These are phyloP conservation scores for Ormyrus labotus DNA, from an alignment of 2,888 invertebrate species.

Conservation along the genomic window DNA sequence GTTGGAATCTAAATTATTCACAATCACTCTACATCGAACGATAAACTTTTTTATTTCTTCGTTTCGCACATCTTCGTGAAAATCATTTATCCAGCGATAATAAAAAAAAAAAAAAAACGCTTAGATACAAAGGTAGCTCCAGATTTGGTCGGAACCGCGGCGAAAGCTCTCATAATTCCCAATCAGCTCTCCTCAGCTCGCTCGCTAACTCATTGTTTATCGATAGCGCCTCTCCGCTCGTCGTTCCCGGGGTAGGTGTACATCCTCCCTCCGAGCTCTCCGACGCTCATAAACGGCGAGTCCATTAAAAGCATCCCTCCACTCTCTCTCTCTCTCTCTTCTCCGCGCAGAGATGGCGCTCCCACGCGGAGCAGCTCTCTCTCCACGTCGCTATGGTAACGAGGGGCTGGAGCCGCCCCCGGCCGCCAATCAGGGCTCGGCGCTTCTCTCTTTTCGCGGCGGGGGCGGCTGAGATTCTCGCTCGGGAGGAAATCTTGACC, in stretches of 20 bases:
- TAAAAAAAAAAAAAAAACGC: no score
- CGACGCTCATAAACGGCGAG: constrained; percentile 59
- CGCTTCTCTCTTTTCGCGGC: constrained; percentile 47
- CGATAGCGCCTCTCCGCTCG: background rate
- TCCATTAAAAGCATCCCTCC: constrained; percentile 66
- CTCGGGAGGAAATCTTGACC: constrained; percentile 76
- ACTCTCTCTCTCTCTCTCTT: constrained; percentile 48
- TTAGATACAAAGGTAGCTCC: no score
- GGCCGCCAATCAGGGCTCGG: constrained; percentile 78
- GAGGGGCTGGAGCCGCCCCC: constrained; percentile 74
- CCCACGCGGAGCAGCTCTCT: background rate
- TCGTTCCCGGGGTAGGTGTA: background rate
- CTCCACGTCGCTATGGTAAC: constrained; percentile 79
- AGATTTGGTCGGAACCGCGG: background rate
- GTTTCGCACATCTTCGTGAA: no score
- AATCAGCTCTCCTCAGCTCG: constrained; percentile 7
- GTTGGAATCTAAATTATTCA: no score
- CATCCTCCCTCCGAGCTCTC: background rate
- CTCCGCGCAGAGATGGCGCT: constrained; percentile 20
- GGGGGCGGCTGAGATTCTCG: constrained; percentile 75
- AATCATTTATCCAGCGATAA: no score
- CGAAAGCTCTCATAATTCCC: background rate
- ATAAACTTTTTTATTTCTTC: no score
- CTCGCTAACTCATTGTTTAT: constrained; percentile 21
- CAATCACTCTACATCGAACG: no score